These are phyloP conservation scores for Myotis lucifugus DNA, from an alignment of 2,113 vertebrate species.

Conservation along the genomic window DNA sequence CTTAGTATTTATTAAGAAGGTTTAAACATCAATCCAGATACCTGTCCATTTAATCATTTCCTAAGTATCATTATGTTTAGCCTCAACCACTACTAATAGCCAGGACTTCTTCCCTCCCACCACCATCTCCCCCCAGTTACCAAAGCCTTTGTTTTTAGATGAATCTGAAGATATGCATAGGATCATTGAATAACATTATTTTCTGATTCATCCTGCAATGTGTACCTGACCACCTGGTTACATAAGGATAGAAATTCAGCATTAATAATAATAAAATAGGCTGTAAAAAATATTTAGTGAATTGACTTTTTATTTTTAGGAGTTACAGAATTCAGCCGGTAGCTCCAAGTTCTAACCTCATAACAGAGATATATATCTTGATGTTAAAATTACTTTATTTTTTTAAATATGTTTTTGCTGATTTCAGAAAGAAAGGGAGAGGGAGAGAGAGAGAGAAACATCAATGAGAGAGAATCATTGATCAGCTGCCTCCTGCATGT, in stretches of 20 bases:
- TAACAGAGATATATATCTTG: too few relatives aligned
- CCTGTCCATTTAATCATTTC: not conserved
- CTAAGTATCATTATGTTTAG: not conserved
- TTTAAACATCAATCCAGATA: not conserved
- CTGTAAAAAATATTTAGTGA: not conserved
- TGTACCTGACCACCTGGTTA: not conserved
- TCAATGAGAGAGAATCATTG: not conserved
- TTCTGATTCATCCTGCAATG: not conserved
- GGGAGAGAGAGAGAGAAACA: not conserved
- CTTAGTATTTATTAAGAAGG: not conserved
- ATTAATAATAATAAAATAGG: slow-evolving; percentile 26
- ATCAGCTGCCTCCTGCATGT: not conserved
- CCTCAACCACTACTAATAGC: not conserved
- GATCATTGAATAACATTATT: not conserved
- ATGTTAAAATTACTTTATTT: too few relatives aligned
- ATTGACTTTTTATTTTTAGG: too few relatives aligned
- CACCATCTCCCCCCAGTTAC: not conserved
- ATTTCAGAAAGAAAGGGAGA: not conserved
- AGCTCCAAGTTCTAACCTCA: too few relatives aligned
- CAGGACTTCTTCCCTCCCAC: not conserved
- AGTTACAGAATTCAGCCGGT: too few relatives aligned
- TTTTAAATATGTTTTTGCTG: too few relatives aligned
- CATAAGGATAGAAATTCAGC: not conserved
- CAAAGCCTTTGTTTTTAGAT: not conserved
- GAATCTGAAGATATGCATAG: not conserved